A percentile compares a stretch with the other conserved stretches of the same genome.
Conservation (phyloP, 2,113 vertebrate genomes). For the Bungarus multicinctus region DNA sequence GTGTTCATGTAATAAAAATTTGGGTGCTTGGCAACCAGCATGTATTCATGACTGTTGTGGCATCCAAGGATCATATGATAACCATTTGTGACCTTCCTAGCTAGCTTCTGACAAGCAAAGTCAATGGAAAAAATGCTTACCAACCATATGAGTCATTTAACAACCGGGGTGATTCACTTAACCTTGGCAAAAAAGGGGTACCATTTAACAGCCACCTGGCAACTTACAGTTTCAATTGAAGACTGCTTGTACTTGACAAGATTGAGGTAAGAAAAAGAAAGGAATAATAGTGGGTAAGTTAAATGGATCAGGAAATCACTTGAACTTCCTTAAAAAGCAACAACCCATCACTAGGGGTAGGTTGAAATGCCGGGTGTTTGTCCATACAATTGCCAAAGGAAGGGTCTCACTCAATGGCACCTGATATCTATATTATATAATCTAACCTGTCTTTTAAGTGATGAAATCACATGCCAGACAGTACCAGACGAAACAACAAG, state of each 20-base stretch:
- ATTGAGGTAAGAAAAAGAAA: background rate
- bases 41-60: background rate
- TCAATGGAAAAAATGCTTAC: background rate
- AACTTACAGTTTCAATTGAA: background rate
- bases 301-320: background rate
- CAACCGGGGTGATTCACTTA: background rate
- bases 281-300: background rate
- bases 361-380: background rate
- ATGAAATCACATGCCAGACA: too few relatives aligned
- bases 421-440: background rate
- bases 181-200: background rate
- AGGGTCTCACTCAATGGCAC: background rate
- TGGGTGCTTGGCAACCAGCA: background rate
- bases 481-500: background rate
- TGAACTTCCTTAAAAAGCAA: background rate
- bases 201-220: background rate
- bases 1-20: background rate
- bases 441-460: background rate
- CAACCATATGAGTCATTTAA: background rate
- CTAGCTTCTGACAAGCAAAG: background rate
- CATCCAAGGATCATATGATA: background rate
- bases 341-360: background rate
- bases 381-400: background rate
- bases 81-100: background rate
- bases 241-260: background rate